Evolutionary conservation across 2,113 vertebrate species (phyloP), one percentile per base, ranked within the genome.

Genomic region (Tragelaphus buxtoni): DNA sequence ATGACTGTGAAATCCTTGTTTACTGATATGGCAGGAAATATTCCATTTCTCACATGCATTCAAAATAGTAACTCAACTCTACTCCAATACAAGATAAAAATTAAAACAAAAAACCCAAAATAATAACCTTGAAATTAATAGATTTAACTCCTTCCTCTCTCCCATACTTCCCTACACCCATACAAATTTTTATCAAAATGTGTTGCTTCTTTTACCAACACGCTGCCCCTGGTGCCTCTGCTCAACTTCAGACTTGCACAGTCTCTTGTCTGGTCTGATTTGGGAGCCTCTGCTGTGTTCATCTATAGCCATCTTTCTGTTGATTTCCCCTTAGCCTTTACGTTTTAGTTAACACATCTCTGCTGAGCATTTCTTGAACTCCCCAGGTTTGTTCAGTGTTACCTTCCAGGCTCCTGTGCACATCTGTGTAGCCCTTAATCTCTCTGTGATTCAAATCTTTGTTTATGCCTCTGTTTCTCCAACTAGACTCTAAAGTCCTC

Each of bases 61-160:
- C n/a, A 55, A 32, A 85, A 47, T 47, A 30, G 9, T 74, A 94
- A 35, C 77, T 53, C 32, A 51, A n/a, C 30, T 53, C 53, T 80
- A 32, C 47, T 51, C 30, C 47, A 51, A 32, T n/a, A 51, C 47
- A 51, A 79, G 32, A 79, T 53, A 53, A 53, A 80, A 80, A n/a
- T 51, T 4, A 7, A 13, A 22, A 76, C 6, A 80, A 80, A 49
- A 2, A 16, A 0, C 0, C 2, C 20, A 9, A 20, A 51, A 20
- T 51, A 79, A 18, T 32, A 51, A 60, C 4, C 30, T 86, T 55
- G 61, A 91, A 81, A 42, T 96, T 13, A 47, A 11, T 26, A 45
- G 26, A 51, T 92, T 84, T 24, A 69, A 77, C 7, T 32, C 63
- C 5, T 77, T 49, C 51, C 13, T 77, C 17, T 79, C 5, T 16